Percentiles rank a stretch among this genome's conserved stretches.
phyloP scores from a whole-genome alignment of 2,113 vertebrate genomes.

The Tyrannus savana region DNA sequence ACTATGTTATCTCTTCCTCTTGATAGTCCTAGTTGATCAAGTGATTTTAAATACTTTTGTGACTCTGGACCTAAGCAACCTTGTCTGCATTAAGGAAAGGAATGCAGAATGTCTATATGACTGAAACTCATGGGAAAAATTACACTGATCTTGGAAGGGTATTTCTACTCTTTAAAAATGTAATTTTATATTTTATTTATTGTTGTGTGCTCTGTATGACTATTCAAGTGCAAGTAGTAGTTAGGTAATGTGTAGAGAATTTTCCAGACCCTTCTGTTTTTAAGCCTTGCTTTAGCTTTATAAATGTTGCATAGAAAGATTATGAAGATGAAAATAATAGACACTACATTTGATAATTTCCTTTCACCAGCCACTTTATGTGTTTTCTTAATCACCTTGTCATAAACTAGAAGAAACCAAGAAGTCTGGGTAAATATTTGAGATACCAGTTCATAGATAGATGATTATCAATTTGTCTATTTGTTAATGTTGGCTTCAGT shows the following conservation, averaged over 20 bases:
- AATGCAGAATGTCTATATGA: not conserved
- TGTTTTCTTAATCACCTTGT: not conserved
- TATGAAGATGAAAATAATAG: not conserved
- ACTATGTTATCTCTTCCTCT: not conserved
- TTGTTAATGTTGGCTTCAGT: not conserved
- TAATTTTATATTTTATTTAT: not conserved
- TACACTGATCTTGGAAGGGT: not conserved
- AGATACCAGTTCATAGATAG: not conserved
- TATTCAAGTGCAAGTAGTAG: not conserved
- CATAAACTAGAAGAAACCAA: not conserved
- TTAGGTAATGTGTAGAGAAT: not conserved
- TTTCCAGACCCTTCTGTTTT: not conserved
- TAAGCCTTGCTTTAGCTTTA: not conserved
- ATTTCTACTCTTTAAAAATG: not conserved
- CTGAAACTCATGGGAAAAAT: not conserved
- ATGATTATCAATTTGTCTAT: not conserved
- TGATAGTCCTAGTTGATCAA: not conserved
- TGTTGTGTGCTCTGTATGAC: not conserved
- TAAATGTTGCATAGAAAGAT: not conserved
- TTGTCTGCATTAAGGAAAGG: not conserved
- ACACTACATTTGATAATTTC: not conserved
- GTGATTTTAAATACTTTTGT: not conserved
- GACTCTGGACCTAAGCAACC: not conserved
- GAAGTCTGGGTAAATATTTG: not conserved
- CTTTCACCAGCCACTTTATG: not conserved